Evolutionary conservation across 2,888 invertebrate genomes (phyloP), one percentile per base, ranked within the genome.

Genomic region (Melipona beecheii): DNA sequence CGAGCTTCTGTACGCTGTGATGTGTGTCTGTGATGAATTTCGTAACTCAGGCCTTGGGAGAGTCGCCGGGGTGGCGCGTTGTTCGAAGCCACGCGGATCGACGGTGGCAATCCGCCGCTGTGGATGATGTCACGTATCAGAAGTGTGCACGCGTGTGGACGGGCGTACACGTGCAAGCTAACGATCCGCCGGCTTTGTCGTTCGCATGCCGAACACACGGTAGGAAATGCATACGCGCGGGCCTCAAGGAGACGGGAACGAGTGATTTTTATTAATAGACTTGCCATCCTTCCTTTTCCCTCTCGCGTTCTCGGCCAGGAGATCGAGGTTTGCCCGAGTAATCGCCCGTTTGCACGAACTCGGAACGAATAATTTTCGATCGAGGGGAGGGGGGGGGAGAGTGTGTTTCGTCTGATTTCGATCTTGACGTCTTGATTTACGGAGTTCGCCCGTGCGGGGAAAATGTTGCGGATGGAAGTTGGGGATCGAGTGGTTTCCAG

Each of bases 101-200:
- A 72, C 70, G 49, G 58, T 17, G 27, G 62, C 60, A 15, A 24
- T 66, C 24, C 62, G 56, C 56, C 19, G 31, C 52, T 54, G 43
- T 54, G 43, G 83, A 84, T 89, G 90, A 90, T 86, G 90, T 89
- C 89, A 90, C 86, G 83, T 82, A 90, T 88, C 83, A 86, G 75
- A 88, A 90, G 88, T 87, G 71, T 24, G 49, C 27, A 62, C 66
- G 58, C 87, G 78, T 62, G 71, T 58, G 70, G 54, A 66, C 62
- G 62, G 52, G 54, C 52, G 58, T 76, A 78, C 88, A 86, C 81
- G 88, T 83, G 85, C 81, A 68, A 85, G 83, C 65, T 72, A 69
- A 87, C 89, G 80, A 89, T 83, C 87, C 70, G 66, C 83, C 52
- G 19, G 52, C 21, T 52, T 89, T 88, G 83, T 85, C 88, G 80